Evolutionary conservation across 2,797 vertebrate genomes (phyloP), one percentile per base, ranked within the genome.

Genomic region (Coregonus ussuriensis): DNA sequence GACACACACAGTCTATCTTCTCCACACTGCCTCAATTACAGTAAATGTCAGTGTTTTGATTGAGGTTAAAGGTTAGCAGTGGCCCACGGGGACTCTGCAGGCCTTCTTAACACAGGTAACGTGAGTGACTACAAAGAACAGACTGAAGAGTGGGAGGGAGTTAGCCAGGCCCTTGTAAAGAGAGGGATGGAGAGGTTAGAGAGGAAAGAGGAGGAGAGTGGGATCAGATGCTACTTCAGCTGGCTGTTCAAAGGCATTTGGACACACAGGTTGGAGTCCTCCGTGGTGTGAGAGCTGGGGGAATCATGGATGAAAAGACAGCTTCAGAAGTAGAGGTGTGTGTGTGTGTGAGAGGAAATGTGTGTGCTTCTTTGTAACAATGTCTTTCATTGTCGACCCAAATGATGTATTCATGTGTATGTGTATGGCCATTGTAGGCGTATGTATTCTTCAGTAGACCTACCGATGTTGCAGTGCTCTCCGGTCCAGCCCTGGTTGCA

Each of bases 401-500:
- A 11, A 47, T 47, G 41, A 47, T 47, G 41, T 47, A 47, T 47
- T 47, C 41, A 47, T 9, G 16, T 41, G 15, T 47, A n/a, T 69
- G 67, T 41, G 7, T 18, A 6, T 3, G 16, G 1, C 41, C 41
- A 47, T 9, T 74, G 73, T 72, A 51, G 35, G 16, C 77, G 59
- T 74, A 52, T 65, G 69, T 51, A 53, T 67, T 69, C 16, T 7
- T 2, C 6, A n/a, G 16, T 52, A 3, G 1, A 91, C 96, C 95
- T 95, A 99, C 98, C 98, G 35, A 98, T 97, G 51, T 97, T 99
- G 83, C 98, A 99, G 92, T 99, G 97, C 85, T 99, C 98, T 72
- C 98, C 98, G 0, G 97, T 98, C 98, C 98, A 99, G 78, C 98
- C 98, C 89, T 99, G 98, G 95, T 95, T 97, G 86, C 98, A 99